Conservation (phyloP, 2,888 invertebrate species). For the Callimorpha dominula region DNA sequence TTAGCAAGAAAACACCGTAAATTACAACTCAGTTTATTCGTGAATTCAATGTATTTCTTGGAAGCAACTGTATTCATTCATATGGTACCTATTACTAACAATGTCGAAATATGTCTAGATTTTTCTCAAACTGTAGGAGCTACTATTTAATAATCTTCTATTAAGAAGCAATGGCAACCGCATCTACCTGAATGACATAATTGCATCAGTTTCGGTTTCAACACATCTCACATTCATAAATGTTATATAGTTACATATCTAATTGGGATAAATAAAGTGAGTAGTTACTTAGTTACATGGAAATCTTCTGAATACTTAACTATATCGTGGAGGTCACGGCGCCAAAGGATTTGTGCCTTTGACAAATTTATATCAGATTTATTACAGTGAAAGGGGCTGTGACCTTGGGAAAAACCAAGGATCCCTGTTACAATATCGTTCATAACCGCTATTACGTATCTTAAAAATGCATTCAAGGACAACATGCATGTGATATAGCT, state of each 20-base stretch:
- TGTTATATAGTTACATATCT: not conserved
- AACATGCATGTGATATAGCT: not conserved
- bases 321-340: not conserved
- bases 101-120: not conserved
- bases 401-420: not conserved
- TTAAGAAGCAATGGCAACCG: not conserved
- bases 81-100: not conserved
- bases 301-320: not conserved
- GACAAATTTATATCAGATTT: not conserved
- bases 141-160: not conserved
- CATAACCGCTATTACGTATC: not conserved
- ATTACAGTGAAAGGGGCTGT: not conserved
- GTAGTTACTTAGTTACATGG: too few species aligned
- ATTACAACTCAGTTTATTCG: not conserved
- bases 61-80: too few species aligned
- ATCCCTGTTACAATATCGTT: not conserved
- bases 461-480: not conserved
- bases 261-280: not conserved
- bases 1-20: not conserved
- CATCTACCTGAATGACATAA: not conserved
- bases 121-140: not conserved
- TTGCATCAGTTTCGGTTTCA: slow-evolving; percentile 5
- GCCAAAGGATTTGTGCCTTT: not conserved
- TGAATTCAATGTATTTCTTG: not conserved
- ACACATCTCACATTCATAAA: not conserved